Conservation (phyloP, 2,888 invertebrate genomes). For the Latheticus oryzae region DNA sequence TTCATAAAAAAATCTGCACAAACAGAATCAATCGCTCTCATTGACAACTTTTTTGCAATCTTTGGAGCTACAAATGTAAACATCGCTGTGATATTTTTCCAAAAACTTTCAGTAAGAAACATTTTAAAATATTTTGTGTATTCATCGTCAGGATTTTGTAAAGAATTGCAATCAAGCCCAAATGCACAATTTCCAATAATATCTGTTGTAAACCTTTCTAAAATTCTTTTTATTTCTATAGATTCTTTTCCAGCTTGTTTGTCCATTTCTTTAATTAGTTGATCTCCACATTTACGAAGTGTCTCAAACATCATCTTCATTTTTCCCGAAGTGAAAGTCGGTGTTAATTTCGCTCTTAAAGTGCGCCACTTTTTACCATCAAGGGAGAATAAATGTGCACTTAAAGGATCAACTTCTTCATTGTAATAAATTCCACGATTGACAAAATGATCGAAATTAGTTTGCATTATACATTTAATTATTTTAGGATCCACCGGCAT, state of each 20-base stretch:
- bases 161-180: conserved; percentile 68
- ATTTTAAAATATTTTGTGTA: conserved; percentile 54
- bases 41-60: conserved; percentile 4
- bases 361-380: conserved; percentile 38
- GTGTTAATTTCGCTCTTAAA: conserved; percentile 37
- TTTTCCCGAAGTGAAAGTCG: conserved; percentile 42
- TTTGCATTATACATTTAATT: conserved; percentile 54
- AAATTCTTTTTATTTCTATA: conserved; percentile 32
- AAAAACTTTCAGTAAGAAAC: conserved; percentile 17
- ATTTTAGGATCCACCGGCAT: conserved; percentile 55
- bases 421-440: conserved; percentile 49
- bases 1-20: conserved; percentile 44
- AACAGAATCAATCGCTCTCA: conserved; percentile 16
- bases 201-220: conserved; percentile 35
- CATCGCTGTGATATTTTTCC: conserved; percentile 20
- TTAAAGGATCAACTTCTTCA: conserved; percentile 40
- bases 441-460: conserved; percentile 57
- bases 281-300: conserved; percentile 27
- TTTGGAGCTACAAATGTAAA: conserved; percentile 31
- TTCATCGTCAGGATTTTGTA: conserved; percentile 66
- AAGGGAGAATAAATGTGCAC: conserved; percentile 39
- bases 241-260: conserved; percentile 15
- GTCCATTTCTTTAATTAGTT: conserved; percentile 24
- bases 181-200: conserved; percentile 34
- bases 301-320: conserved; percentile 40